A percentile compares a stretch with the other conserved stretches of the same genome.
phyloP scores from a whole-genome alignment of 2,797 vertebrate species.

The Chaetodon trifasciatus region DNA sequence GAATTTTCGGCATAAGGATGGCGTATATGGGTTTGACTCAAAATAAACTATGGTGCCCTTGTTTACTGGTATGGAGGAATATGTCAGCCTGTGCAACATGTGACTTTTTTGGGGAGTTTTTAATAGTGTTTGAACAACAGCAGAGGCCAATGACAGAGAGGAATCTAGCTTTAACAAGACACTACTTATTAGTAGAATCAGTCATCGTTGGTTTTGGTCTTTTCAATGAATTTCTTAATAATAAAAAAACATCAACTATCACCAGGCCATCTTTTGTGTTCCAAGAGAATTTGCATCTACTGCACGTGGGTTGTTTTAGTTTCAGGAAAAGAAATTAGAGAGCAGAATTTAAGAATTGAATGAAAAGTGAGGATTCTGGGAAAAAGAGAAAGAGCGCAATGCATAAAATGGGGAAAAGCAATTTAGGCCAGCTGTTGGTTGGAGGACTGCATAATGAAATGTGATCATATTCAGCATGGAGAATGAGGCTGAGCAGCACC shows the following conservation, averaged over 20 bases:
- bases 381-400: slow-evolving; percentile 40
- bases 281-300: slow-evolving; percentile 11
- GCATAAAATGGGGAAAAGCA: slow-evolving; percentile 57
- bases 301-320: slow-evolving; percentile 15
- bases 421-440: slow-evolving; percentile 73
- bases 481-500: slow-evolving; percentile 64
- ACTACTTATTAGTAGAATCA: not conserved
- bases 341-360: slow-evolving; percentile 39
- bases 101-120: not conserved
- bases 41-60: not conserved
- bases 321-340: slow-evolving; percentile 38
- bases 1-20: not conserved
- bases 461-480: slow-evolving; percentile 73
- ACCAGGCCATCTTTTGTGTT: not conserved
- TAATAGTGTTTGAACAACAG: not conserved
- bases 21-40: not conserved
- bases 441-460: slow-evolving; percentile 72
- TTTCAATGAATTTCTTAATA: not conserved
- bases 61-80: not conserved
- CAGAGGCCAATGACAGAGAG: not conserved
- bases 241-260: not conserved
- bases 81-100: not conserved
- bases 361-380: slow-evolving; percentile 31
- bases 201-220: not conserved
- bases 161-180: not conserved